Percentiles rank a stretch among this genome's conserved stretches.
Evolutionary conservation across 2,888 invertebrate genomes (phyloP).

Genomic region (Agrochola lota): DNA sequence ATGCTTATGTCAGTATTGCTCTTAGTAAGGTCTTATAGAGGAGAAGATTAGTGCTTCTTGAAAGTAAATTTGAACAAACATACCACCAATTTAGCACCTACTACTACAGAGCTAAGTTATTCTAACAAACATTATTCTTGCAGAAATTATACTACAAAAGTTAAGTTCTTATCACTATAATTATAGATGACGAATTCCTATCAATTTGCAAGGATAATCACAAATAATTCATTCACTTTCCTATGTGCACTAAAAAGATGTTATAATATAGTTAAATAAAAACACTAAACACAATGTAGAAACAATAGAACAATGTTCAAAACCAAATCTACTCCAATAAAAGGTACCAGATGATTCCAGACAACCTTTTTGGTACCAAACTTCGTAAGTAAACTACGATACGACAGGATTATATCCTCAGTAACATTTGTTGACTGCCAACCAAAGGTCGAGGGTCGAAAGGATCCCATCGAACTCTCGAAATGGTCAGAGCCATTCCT

Average conservation of each 20-base stretch:
- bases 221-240: not conserved
- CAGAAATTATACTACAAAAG: not conserved
- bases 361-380: conserved; percentile 23
- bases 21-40: too few species aligned
- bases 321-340: conserved; percentile 6
- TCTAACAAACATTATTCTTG: not conserved
- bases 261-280: not conserved
- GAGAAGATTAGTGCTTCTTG: too few species aligned
- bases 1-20: too few species aligned
- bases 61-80: too few species aligned
- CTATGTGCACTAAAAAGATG: not conserved
- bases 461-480: conserved; percentile 21
- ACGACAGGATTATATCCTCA: conserved; percentile 25
- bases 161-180: not conserved
- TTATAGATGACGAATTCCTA: not conserved
- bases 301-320: conserved; percentile 5
- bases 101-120: not conserved
- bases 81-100: too few species aligned
- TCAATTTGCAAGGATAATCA: not conserved
- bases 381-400: conserved; percentile 37
- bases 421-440: conserved; percentile 45
- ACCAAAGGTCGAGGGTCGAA: conserved; percentile 43
- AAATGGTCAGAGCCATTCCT: conserved; percentile 43
- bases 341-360: not conserved
- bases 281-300: not conserved